These are phyloP conservation scores for Polymixis lichenea DNA, from an alignment of 2,888 invertebrate species.

Conservation along the genomic window DNA sequence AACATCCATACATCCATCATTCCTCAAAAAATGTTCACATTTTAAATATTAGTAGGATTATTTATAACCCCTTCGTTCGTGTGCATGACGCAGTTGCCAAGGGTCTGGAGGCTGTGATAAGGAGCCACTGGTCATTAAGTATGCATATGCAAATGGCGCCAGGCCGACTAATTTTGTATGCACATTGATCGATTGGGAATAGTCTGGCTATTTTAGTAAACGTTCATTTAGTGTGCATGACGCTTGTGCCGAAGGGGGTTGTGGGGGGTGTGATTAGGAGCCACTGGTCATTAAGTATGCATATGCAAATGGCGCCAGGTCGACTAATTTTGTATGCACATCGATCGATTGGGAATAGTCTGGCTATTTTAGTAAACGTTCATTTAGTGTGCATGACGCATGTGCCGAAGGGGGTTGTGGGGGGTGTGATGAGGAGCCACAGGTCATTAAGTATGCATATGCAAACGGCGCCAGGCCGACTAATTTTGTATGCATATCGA, in stretches of 20 bases:
- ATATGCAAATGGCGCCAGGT: not conserved
- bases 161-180: conserved; percentile 13
- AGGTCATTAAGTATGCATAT: conserved; percentile 21
- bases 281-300: conserved; percentile 13
- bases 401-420: too few species aligned
- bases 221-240: too few species aligned
- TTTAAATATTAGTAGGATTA: too few species aligned
- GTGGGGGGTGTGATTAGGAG: not conserved
- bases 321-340: conserved; percentile 17
- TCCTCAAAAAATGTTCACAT: too few species aligned
- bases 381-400: too few species aligned
- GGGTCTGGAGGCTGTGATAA: too few species aligned
- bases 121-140: conserved; percentile 2
- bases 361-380: conserved; percentile 16
- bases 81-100: not conserved
- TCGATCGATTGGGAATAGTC: conserved; percentile 31
- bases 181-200: conserved; percentile 29
- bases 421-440: not conserved
- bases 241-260: not conserved
- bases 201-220: conserved; percentile 15
- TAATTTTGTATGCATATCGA: conserved; percentile 28
- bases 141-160: conserved; percentile 11
- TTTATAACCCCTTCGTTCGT: not conserved
- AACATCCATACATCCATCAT: too few species aligned
- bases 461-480: not conserved